Evolutionary conservation across 2,797 vertebrate genomes (phyloP).

Genomic region (Myotis findleyi): DNA sequence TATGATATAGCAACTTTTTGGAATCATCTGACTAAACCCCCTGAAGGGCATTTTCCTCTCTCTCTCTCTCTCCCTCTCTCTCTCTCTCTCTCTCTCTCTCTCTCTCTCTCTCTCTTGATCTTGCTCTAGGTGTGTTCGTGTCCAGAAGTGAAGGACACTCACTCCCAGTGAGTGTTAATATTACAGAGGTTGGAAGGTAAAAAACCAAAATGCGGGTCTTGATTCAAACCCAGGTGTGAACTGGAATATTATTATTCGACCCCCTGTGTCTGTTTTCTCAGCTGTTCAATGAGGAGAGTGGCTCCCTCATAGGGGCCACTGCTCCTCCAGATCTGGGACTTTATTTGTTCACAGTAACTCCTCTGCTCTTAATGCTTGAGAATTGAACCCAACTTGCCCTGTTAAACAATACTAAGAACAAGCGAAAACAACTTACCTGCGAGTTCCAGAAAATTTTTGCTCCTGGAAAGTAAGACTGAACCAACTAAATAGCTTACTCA

Average conservation of each 20-base stretch:
- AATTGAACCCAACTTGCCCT: background rate
- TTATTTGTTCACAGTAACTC: background rate
- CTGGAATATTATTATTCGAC: background rate
- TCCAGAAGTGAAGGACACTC: background rate
- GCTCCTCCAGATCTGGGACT: background rate
- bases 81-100: background rate
- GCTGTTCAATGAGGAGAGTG: background rate
- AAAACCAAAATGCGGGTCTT: background rate
- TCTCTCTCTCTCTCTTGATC: background rate
- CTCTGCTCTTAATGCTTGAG: background rate
- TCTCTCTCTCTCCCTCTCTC: background rate
- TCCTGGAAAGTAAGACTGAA: background rate
- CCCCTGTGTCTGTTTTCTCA: background rate
- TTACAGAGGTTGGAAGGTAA: background rate
- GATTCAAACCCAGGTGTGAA: background rate
- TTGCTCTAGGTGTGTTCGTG: background rate
- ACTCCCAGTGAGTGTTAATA: fast-evolving
- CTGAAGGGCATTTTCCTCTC: background rate
- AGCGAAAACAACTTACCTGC: background rate
- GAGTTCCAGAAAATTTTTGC: background rate
- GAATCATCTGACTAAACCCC: background rate
- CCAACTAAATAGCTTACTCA: background rate
- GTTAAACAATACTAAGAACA: background rate
- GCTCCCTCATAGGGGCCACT: background rate
- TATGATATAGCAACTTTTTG: background rate